phyloP scores from a whole-genome alignment of 2,113 vertebrate species.

The Brienomyrus longianalis region DNA sequence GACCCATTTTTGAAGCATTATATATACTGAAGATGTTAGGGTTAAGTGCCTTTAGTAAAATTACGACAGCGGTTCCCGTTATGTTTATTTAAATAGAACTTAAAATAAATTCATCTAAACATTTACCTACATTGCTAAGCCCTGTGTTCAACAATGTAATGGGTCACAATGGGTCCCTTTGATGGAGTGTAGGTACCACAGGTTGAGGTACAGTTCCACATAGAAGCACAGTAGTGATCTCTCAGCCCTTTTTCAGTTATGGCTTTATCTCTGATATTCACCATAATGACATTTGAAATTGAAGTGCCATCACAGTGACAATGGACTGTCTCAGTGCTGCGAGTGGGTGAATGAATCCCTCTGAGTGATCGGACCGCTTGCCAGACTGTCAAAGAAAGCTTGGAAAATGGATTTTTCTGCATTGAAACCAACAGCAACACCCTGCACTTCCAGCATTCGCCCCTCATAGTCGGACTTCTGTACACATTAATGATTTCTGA shows the following conservation, averaged over 20 bases:
- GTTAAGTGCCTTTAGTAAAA: background rate
- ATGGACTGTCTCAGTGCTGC: slow-evolving; percentile 34
- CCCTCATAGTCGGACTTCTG: background rate
- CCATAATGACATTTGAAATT: slow-evolving; percentile 36
- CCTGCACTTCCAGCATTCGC: background rate
- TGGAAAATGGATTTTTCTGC: slow-evolving; percentile 37
- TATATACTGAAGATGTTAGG: background rate
- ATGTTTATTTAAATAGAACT: background rate
- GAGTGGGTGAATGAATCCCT: slow-evolving; percentile 24
- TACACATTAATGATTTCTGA: background rate
- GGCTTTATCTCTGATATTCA: slow-evolving; percentile 39
- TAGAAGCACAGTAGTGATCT: slow-evolving; percentile 17
- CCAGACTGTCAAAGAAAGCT: slow-evolving; percentile 28
- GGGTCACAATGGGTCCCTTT: slow-evolving; percentile 30
- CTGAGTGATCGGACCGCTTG: slow-evolving; percentile 38
- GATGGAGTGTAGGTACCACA: slow-evolving; percentile 32
- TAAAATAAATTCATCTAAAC: background rate
- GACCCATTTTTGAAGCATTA: background rate
- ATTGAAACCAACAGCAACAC: slow-evolving; percentile 32
- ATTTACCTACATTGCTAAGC: background rate
- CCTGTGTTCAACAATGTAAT: slow-evolving; percentile 9
- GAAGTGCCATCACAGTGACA: slow-evolving; percentile 39
- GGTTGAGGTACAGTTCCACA: slow-evolving; percentile 21
- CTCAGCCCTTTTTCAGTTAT: slow-evolving; percentile 28
- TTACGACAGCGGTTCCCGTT: background rate